Base-by-base conservation (phyloP, 2,113 vertebrate genomes). In the Lophotis ruficrista region DNA sequence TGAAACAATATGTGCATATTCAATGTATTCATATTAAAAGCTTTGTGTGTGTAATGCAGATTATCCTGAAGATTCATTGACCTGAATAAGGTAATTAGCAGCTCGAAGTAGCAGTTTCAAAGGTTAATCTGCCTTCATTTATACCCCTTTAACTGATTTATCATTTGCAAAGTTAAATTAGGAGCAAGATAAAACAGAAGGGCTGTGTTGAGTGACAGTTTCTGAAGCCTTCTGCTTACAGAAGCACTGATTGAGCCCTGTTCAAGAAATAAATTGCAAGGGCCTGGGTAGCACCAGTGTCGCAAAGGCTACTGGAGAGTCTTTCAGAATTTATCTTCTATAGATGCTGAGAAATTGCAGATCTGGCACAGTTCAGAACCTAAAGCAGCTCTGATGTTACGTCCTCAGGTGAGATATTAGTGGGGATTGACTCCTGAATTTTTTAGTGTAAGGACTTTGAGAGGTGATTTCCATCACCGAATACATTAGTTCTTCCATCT, bases 101-200 rank as follows among this genome's bases (percentile, higher is more conserved):
- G 56, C 41, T 79, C 13, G 38, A 47, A 51, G 41, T 1, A 70
- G 24, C n/a, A 68, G 48, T 89, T 92, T 91, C 66, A 89, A 87
- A 92, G 89, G 80, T 92, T 92, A 79, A 76, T 89, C 53, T 92
- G 33, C 45, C 54, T 84, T 89, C 62, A 69, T 93, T 87, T 93
- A 31, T 81, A 57, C 12, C 19, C 64, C 80, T 93, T 91, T 58
- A 79, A 9, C 11, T 89, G 83, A 58, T 91, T 91, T 92, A 81
- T 84, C 24, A 82, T 94, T 94, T 89, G 64, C 73, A 82, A 57
- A 58, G 41, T 75, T 75, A 78, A 93, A 76, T 28, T 14, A 72
- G 38, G 56, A 91, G 54, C 9, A n/a, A 79, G 66, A 50, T 24
- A 79, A 91, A 91, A 57, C 14, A 68, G 51, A 75, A 83, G 14